phyloP scores from a whole-genome alignment of 2,797 vertebrate genomes.

The Notolepis coatsorum region DNA sequence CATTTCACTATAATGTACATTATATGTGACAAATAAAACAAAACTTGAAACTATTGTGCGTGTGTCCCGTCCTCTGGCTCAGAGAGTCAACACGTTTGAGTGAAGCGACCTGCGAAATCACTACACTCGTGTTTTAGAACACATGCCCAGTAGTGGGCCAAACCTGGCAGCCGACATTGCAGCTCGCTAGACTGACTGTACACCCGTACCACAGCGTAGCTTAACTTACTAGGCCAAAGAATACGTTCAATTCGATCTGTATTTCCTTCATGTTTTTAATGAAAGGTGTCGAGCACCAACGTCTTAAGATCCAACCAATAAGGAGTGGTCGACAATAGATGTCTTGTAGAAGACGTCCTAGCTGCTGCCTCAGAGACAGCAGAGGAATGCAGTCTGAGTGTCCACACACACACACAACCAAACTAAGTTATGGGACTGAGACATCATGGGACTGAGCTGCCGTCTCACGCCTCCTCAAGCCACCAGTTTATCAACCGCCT shows the following conservation, averaged over 20 bases:
- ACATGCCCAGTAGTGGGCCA: too few relatives aligned
- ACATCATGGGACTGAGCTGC: slow-evolving; percentile 68
- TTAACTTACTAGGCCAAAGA: too few relatives aligned
- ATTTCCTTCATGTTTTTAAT: not conserved
- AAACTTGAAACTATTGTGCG: too few relatives aligned
- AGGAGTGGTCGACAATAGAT: slow-evolving; percentile 33
- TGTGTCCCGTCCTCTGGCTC: too few relatives aligned
- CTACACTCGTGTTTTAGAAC: too few relatives aligned
- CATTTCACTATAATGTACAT: too few relatives aligned
- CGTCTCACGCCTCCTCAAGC: slow-evolving; percentile 24
- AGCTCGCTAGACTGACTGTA: too few relatives aligned
- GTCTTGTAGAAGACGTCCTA: slow-evolving; percentile 33
- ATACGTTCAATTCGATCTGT: not conserved
- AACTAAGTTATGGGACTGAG: slow-evolving; percentile 72
- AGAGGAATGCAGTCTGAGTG: slow-evolving; percentile 63
- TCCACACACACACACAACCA: slow-evolving; percentile 47
- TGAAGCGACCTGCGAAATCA: too few relatives aligned
- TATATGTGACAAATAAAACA: too few relatives aligned
- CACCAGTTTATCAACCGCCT: slow-evolving; percentile 59
- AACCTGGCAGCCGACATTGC: too few relatives aligned
- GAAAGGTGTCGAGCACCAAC: not conserved
- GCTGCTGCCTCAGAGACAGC: slow-evolving; percentile 34
- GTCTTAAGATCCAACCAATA: not conserved
- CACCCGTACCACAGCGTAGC: too few relatives aligned
- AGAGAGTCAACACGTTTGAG: too few relatives aligned